Evolutionary conservation across 2,888 invertebrate genomes (phyloP).

Genomic region (Eudemis profundana): DNA sequence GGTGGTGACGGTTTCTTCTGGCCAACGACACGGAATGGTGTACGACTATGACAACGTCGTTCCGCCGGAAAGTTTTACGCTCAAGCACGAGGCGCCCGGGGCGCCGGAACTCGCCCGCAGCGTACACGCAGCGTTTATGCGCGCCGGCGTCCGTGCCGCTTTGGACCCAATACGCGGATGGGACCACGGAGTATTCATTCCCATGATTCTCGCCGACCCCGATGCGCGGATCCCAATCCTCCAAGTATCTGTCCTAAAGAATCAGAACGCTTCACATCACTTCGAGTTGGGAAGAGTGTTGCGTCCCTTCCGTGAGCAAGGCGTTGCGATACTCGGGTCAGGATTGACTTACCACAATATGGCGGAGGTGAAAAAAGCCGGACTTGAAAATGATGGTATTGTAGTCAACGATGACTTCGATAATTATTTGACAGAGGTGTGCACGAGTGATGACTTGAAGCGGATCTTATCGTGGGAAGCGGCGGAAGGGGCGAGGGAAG

Average conservation of each 20-base stretch:
- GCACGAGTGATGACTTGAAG: constrained; percentile 49
- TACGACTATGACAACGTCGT: constrained; percentile 63
- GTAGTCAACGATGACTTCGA: constrained; percentile 54
- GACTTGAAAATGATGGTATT: constrained; percentile 40
- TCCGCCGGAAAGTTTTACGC: constrained; percentile 59
- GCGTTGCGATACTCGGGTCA: constrained; percentile 61
- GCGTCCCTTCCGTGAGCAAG: constrained; percentile 57
- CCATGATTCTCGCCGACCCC: constrained; percentile 65
- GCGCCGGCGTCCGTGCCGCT: constrained; percentile 52
- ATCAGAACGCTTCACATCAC: constrained; percentile 58
- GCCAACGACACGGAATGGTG: constrained; percentile 53
- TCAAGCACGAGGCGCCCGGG: constrained; percentile 60
- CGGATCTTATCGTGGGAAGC: constrained; percentile 54
- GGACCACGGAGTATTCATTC: constrained; percentile 68
- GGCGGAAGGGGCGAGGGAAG: constrained; percentile 50
- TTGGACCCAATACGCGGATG: constrained; percentile 61
- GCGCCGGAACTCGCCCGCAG: constrained; percentile 54
- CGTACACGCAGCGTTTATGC: constrained; percentile 57
- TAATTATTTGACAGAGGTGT: constrained; percentile 51
- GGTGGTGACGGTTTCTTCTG: constrained; percentile 58
- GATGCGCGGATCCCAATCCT: constrained; percentile 61
- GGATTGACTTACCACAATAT: constrained; percentile 63
- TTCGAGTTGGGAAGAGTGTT: constrained; percentile 59
- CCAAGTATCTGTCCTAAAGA: constrained; percentile 61
- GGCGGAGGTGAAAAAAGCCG: constrained; percentile 48